Base-by-base conservation (phyloP, 2,113 vertebrate genomes). In the Vidua chalybeata region DNA sequence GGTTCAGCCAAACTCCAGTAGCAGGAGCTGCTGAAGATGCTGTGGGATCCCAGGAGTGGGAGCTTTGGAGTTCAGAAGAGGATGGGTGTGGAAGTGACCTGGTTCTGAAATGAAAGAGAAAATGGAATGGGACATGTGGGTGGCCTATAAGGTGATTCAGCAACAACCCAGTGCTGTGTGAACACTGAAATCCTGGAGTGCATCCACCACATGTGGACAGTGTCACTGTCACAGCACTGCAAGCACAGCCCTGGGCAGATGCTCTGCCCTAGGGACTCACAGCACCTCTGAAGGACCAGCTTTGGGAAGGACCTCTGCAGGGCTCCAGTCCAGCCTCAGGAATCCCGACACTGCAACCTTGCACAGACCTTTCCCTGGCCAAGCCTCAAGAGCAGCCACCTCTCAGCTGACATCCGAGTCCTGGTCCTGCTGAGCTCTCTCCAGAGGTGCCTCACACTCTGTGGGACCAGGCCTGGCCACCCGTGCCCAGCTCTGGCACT, bases 191-290 rank as follows among this genome's bases (percentile, higher is more conserved):
- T 35, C 23, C 33, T 71, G 74, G 39, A 55, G 45, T 28, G 76
- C 6, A 24, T 59, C 56, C 64, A 43, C 0, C 3, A 8, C 39
- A 8, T 7, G 2, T 39, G 73, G 55, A 22, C 0, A 3, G 8
- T 28, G 21, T 39, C 30, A 43, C 28, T 71, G 56, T 54, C n/a
- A 43, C 67, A 79, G 30, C 24, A 9, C n/a, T 45, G 37, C 35
- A 66, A 15, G 30, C 75, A 31, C 39, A 58, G 61, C 56, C 33
- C 54, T 14, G 76, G 26, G 30, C 13, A 31, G 84, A 7, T 39
- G 41, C 48, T 63, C 39, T 43, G 15, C 48, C 66, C 37, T 59
- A 54, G 46, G 11, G 9, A 33, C 73, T 59, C 71, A 17, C 45
- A 75, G 41, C 80, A 45, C 49, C 30, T 21, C 31, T 8, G n/a